phyloP scores from a whole-genome alignment of 2,888 invertebrate species.

The Ennomos quercinarius region DNA sequence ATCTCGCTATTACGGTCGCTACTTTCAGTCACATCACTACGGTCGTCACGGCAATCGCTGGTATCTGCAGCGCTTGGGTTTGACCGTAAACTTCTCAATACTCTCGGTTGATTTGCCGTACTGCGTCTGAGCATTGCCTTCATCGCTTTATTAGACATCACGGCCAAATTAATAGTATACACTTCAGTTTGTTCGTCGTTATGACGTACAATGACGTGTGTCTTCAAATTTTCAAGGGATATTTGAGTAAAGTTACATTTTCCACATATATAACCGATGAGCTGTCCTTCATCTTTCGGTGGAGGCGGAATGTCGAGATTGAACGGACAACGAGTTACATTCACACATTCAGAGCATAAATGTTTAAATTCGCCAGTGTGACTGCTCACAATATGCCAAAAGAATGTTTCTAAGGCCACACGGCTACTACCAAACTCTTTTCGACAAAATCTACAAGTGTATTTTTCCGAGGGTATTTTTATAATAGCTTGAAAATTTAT shows the following conservation, averaged over 20 bases:
- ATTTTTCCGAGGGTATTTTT: constrained; percentile 66
- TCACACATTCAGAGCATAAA: constrained; percentile 86
- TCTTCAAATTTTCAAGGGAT: constrained; percentile 84
- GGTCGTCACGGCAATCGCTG: constrained; percentile 52
- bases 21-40: constrained; percentile 49
- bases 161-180: constrained; percentile 70
- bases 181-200: constrained; percentile 76
- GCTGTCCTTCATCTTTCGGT: constrained; percentile 70
- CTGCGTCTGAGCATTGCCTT: constrained; percentile 44
- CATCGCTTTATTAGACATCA: constrained; percentile 59
- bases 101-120: constrained; percentile 45
- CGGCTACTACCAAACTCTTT: constrained; percentile 64
- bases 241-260: constrained; percentile 91
- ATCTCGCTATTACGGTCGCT: constrained; percentile 36
- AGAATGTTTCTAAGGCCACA: constrained; percentile 79
- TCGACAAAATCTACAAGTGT: constrained; percentile 74
- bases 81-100: constrained; percentile 58
- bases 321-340: constrained; percentile 61
- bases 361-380: constrained; percentile 93
- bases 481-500: constrained; percentile 66
- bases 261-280: constrained; percentile 88
- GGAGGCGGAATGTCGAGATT: constrained; percentile 74
- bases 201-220: constrained; percentile 87
- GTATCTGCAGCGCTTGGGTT: constrained; percentile 50
- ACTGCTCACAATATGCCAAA: constrained; percentile 88